phyloP scores from a whole-genome alignment of 1,140 invertebrate genomes.

The Orchestia grillus region DNA sequence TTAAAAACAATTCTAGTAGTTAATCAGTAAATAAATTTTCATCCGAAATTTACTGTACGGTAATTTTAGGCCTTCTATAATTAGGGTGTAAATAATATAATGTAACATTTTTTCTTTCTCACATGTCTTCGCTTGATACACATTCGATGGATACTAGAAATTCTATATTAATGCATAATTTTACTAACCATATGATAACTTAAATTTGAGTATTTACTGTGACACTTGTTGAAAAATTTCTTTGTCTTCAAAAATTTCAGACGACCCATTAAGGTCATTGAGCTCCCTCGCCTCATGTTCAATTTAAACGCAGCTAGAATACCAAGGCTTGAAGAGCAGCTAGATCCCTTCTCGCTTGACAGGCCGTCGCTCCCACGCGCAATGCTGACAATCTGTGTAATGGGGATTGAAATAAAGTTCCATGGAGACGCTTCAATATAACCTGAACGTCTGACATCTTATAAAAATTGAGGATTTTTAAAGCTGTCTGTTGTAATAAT shows the following conservation, averaged over 20 bases:
- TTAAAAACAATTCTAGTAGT: too few relatives aligned
- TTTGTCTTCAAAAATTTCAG: background rate
- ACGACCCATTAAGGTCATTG: background rate
- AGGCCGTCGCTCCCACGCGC: background rate
- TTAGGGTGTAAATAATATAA: too few relatives aligned
- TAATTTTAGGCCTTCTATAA: too few relatives aligned
- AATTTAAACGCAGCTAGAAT: background rate
- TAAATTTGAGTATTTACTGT: background rate
- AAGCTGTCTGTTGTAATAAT: background rate
- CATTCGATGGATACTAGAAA: too few relatives aligned
- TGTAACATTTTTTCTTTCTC: too few relatives aligned
- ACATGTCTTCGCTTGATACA: too few relatives aligned
- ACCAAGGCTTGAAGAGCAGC: too few relatives aligned
- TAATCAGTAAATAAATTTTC: too few relatives aligned
- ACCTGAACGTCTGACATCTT: background rate
- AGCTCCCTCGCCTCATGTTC: background rate
- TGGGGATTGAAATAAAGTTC: background rate
- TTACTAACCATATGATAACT: background rate
- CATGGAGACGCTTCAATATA: background rate
- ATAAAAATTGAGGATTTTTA: background rate
- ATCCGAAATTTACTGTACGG: too few relatives aligned
- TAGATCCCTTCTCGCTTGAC: background rate
- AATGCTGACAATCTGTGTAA: background rate
- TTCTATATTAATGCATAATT: background rate
- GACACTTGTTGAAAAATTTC: background rate